Evolutionary conservation across 37 sponge, comb jelly and placozoan genomes (phyloP).

Genomic region (Geodia barretti): DNA sequence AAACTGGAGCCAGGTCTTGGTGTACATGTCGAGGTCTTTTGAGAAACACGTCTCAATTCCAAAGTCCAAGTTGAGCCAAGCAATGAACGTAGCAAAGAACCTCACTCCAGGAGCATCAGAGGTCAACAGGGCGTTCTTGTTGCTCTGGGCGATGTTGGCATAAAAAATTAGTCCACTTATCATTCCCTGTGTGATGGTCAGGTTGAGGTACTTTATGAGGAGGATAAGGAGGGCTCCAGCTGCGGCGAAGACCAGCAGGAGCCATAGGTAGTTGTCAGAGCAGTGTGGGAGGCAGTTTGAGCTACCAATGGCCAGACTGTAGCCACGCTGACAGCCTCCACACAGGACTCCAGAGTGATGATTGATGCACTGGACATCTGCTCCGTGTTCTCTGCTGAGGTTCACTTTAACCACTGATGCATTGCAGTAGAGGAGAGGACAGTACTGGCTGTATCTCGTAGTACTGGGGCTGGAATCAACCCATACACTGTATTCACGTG

Average conservation of each 20-base stretch:
- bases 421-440: conserved; percentile 2
- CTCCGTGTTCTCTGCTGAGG: background rate
- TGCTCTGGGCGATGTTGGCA: conserved; percentile 19
- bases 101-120: background rate
- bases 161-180: conserved; percentile 52
- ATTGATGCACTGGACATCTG: conserved; percentile 38
- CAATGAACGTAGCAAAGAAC: conserved; percentile 1
- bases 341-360: conserved; percentile 44
- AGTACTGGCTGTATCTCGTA: background rate
- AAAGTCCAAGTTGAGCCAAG: conserved; percentile 34
- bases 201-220: conserved; percentile 10
- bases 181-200: conserved; percentile 39
- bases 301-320: conserved; percentile 38
- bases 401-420: background rate
- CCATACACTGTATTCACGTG: background rate
- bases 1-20: conserved; percentile 9
- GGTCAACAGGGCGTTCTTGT: background rate
- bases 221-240: conserved; percentile 18
- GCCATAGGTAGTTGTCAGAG: background rate
- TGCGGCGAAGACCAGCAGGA: conserved; percentile 24
- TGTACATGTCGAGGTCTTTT: conserved; percentile 28
- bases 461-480: background rate
- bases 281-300: conserved; percentile 12
- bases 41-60: conserved; percentile 39
- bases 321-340: conserved; percentile 23